These are phyloP conservation scores for Pipistrellus pygmaeus DNA, from an alignment of 2,797 vertebrate species.

Conservation along the genomic window DNA sequence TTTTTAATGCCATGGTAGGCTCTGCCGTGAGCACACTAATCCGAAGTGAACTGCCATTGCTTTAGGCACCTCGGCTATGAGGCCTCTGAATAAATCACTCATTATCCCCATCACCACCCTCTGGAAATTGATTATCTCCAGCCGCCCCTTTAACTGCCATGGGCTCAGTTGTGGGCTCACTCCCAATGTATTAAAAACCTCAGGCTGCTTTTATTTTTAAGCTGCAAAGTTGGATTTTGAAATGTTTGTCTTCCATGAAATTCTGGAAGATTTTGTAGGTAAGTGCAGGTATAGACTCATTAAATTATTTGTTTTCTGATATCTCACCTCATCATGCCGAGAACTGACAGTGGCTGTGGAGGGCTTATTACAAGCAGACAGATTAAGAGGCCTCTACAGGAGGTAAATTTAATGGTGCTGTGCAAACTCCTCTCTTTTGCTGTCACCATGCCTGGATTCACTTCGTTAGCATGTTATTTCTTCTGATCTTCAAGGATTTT, in stretches of 20 bases:
- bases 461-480: background rate
- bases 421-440: background rate
- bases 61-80: background rate
- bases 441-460: background rate
- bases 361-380: background rate
- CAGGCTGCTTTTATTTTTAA: background rate
- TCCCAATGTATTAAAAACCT: background rate
- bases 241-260: slow-evolving; percentile 26
- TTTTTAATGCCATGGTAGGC: background rate
- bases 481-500: background rate
- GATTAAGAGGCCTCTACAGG: background rate
- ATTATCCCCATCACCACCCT: no score
- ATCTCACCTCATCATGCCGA: background rate
- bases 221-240: slow-evolving; percentile 8
- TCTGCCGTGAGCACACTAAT: background rate
- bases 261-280: background rate
- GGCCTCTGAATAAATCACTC: background rate
- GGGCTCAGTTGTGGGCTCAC: background rate
- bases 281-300: background rate
- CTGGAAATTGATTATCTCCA: background rate
- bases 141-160: background rate
- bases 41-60: background rate
- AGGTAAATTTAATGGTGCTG: background rate
- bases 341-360: background rate
- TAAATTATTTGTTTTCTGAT: background rate